Percentiles rank a stretch among this genome's conserved stretches.
These are phyloP conservation scores for Coleophora flavipennella DNA, from an alignment of 2,888 invertebrate genomes.

Conservation along the genomic window DNA sequence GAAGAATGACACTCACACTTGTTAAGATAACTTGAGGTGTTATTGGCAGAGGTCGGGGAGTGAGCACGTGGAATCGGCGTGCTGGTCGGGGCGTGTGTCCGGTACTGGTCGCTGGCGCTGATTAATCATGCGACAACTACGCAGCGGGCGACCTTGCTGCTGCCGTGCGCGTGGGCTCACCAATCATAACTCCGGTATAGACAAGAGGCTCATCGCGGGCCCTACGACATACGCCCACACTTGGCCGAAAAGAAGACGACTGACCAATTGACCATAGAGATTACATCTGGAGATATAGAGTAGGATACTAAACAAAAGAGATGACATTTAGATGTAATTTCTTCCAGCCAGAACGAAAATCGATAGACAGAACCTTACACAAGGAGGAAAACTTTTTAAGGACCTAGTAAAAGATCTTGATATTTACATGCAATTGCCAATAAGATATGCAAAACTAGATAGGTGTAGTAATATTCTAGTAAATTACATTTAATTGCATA, in stretches of 20 bases:
- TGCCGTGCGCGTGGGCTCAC: conserved; percentile 58
- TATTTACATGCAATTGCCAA: too few species aligned
- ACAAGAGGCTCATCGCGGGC: conserved; percentile 42
- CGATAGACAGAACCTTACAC: too few species aligned
- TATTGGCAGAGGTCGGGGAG: background rate
- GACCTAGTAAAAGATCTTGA: too few species aligned
- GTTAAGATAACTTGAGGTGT: background rate
- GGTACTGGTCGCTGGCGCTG: conserved; percentile 48
- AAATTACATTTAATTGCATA: conserved; percentile 5
- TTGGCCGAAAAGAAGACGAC: background rate
- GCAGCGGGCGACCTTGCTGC: conserved; percentile 56
- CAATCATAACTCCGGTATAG: conserved; percentile 45
- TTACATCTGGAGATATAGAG: too few species aligned
- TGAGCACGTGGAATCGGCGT: conserved; percentile 32
- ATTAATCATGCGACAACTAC: conserved; percentile 63
- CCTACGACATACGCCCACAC: conserved; percentile 23
- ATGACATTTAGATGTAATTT: too few species aligned
- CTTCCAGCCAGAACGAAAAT: too few species aligned
- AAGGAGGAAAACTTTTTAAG: too few species aligned
- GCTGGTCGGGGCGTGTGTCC: conserved; percentile 50
- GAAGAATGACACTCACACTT: background rate
- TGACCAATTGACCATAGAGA: too few species aligned
- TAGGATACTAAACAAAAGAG: too few species aligned
- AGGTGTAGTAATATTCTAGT: too few species aligned
- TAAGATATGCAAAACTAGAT: too few species aligned